A percentile compares a stretch with the other conserved stretches of the same genome.
phyloP scores from a whole-genome alignment of 1,140 invertebrate species.

The Ceratina japonica region DNA sequence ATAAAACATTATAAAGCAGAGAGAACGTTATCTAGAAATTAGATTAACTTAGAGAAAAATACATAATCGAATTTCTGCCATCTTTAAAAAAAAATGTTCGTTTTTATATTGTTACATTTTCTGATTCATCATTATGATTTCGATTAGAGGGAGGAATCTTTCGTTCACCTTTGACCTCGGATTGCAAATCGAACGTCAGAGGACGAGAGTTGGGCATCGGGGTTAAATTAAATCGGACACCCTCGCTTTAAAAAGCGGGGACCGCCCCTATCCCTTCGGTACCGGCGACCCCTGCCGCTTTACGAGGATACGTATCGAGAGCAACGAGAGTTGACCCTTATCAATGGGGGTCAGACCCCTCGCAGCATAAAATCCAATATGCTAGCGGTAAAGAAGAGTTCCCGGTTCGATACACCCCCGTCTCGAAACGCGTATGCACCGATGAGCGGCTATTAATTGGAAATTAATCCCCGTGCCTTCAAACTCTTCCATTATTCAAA shows the following conservation, averaged over 20 bases:
- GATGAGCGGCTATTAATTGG: constrained; percentile 66
- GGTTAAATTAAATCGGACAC: constrained; percentile 69
- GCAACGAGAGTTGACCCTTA: constrained; percentile 74
- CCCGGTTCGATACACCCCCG: constrained; percentile 53
- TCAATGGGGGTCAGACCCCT: constrained; percentile 70
- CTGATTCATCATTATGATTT: not conserved
- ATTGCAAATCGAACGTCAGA: constrained; percentile 21
- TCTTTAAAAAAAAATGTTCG: too few relatives aligned
- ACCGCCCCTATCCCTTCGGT: constrained; percentile 44
- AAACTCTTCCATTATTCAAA: not conserved
- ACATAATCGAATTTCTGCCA: too few relatives aligned
- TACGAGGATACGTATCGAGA: constrained; percentile 58
- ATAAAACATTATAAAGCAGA: too few relatives aligned
- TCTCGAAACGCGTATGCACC: constrained; percentile 57
- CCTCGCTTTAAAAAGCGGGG: constrained; percentile 46
- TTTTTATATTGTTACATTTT: not conserved
- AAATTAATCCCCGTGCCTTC: constrained; percentile 60
- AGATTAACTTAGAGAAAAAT: too few relatives aligned
- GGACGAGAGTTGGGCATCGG: constrained; percentile 37
- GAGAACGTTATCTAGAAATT: too few relatives aligned
- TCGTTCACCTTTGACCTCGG: not conserved
- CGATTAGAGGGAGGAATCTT: not conserved
- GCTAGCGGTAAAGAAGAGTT: constrained; percentile 67
- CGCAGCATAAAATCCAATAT: constrained; percentile 73
- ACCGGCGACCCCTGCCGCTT: constrained; percentile 47